Percentiles rank a stretch among this genome's conserved stretches.
Conservation (phyloP, 2,113 vertebrate genomes). For the Choloepus hoffmanni region DNA sequence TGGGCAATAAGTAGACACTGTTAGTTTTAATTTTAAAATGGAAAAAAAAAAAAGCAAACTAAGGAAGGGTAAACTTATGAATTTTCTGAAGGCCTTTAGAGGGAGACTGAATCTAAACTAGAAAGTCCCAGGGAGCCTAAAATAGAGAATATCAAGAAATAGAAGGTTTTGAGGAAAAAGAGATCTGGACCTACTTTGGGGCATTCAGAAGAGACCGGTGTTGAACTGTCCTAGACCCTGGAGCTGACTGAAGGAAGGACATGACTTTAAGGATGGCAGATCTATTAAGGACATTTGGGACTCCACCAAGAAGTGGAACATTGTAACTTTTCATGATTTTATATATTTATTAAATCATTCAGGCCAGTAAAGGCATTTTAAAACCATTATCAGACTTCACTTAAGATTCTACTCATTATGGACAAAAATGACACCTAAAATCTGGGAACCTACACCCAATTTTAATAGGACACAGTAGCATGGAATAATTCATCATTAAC, state of each 20-base stretch:
- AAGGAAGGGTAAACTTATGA: neutral
- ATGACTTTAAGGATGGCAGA: neutral
- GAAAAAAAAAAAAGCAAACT: neutral
- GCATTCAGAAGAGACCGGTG: neutral
- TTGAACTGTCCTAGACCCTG: neutral
- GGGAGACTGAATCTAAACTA: neutral
- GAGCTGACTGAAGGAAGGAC: neutral
- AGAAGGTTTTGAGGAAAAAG: slow-evolving; percentile 1
- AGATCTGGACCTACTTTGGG: neutral
- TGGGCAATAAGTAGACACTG: neutral
- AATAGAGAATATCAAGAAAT: neutral
- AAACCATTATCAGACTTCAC: slow-evolving; percentile 56
- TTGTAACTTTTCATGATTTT: slow-evolving; percentile 15
- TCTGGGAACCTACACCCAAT: neutral
- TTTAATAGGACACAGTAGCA: neutral
- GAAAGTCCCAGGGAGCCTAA: neutral
- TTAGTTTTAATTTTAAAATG: neutral
- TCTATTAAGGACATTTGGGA: neutral
- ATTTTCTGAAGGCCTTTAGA: neutral
- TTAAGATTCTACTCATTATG: slow-evolving; percentile 10
- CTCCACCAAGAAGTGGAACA: neutral
- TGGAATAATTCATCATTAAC: neutral
- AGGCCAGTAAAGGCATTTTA: slow-evolving; percentile 40
- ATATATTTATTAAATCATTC: slow-evolving; percentile 38
- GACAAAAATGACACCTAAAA: slow-evolving; percentile 8